Evolutionary conservation across 2,888 invertebrate genomes (phyloP), one percentile per base, ranked within the genome.

Genomic region (Lampropteryx suffumata): DNA sequence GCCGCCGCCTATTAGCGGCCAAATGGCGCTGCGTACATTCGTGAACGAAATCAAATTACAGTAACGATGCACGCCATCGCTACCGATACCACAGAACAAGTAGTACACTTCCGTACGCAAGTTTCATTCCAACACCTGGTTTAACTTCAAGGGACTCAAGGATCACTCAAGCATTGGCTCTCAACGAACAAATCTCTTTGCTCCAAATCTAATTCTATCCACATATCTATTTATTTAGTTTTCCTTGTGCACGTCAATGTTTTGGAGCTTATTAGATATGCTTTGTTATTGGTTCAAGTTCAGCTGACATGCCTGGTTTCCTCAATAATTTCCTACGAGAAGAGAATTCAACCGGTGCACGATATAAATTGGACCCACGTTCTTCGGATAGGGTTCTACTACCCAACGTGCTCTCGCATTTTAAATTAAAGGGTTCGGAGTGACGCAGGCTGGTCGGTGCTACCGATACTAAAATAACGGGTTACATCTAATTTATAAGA

Each of bases 21-120:
- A 56, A 33, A 52, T 48, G 52, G 82, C 71, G 67, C 65, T 61
- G n/a, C n/a, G 71, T 68, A 67, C 71, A 77, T 82, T 81, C 79
- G 80, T 79, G 77, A 82, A 84, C 79, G 76, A 82, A 88, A 85
- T 85, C 80, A 80, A 85, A 89, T 90, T 85, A 88, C 77, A 76
- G 79, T 86, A 86, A 87, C 81, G 81, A 84, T 73, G 77, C 89
- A 86, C 85, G 87, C 87, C 72, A 70, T 56, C 62, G 76, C 87
- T 78, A 84, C 82, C 72, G 42, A 43, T 47, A 30, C 35, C 47
- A 29, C 40, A 34, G 32, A 41, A 12, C 24, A 7, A 7, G 24
- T 24, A 24, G 24, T 24, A 24, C 5, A 34, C 11, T 24, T 8
- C n/a, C 8, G 8, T 29, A 17, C 2, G 9, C 9, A 43, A 29